Conservation (phyloP, 1,140 invertebrate species). For the Holcopasites calliopsidis region DNA sequence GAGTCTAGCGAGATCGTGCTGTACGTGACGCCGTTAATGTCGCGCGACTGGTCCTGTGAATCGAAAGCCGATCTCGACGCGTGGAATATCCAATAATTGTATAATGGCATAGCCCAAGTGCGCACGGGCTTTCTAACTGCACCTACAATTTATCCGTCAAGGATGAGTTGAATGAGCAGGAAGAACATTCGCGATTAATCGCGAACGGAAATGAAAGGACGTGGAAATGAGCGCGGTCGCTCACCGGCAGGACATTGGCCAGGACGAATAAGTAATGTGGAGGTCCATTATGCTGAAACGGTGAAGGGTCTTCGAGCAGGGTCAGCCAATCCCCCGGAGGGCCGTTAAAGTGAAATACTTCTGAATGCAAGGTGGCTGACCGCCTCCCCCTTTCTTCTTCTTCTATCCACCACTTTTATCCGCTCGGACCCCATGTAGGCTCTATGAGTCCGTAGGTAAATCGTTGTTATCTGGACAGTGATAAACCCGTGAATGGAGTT, state of each 20-base stretch:
- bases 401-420: neutral
- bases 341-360: conserved; percentile 81
- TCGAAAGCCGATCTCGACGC: too few species aligned
- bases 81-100: too few species aligned
- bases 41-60: neutral
- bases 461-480: conserved; percentile 81
- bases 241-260: conserved; percentile 66
- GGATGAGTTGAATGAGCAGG: neutral
- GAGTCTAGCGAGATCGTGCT: conserved; percentile 2
- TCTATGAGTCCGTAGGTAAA: conserved; percentile 75
- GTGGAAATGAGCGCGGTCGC: conserved; percentile 55
- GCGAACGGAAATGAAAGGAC: conserved; percentile 45
- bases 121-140: too few species aligned
- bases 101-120: too few species aligned
- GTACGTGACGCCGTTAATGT: conserved; percentile 5
- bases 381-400: conserved; percentile 46
- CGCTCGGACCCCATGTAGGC: conserved; percentile 11
- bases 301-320: conserved; percentile 75
- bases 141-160: too few species aligned
- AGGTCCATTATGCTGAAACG: conserved; percentile 79
- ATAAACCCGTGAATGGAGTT: conserved; percentile 80
- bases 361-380: conserved; percentile 78
- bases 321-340: conserved; percentile 79
- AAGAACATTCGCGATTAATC: conserved; percentile 49
- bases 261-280: conserved; percentile 79